Evolutionary conservation across 2,113 vertebrate species (phyloP), one percentile per base, ranked within the genome.

Genomic region (Prunella fulvescens): DNA sequence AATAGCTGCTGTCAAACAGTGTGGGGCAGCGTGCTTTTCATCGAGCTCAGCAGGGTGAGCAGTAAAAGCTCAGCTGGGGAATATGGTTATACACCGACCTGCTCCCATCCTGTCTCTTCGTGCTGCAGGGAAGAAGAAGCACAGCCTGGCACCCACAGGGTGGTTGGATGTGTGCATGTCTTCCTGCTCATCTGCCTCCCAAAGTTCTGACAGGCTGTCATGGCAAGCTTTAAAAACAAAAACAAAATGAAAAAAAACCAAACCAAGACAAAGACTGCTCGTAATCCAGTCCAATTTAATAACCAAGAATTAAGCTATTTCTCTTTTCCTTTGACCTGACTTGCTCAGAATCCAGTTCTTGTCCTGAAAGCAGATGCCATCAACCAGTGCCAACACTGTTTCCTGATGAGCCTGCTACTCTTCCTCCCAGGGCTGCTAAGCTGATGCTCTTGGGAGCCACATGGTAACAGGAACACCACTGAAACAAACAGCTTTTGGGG

Each of bases 1-100:
- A 88, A 88, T 86, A 90, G 57, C 85, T 74, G 81, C 91, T 87
- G 72, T 91, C 79, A 90, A 95, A 44, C 94, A 95, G 69, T 3
- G 24, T 88, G 93, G 91, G 69, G 28, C 61, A 62, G 54, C 14
- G 12, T 37, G 51, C n/a, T 93, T 93, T 94, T 95, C 94, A 86
- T 83, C 9, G 0, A 35, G 45, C 88, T 95, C 92, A 89, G 85
- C 70, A 54, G 86, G 72, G 37, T 47, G 48, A 86, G 67, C 67
- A 61, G 45, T 89, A 95, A 95, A 91, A 88, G 2, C 83, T 85
- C 45, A 22, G 19, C 39, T 45, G 74, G 57, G 26, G 31, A 67
- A 64, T 81, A 33, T 1, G 1, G 26, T 81, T 89, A 24, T n/a
- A 37, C 2, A 4, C 20, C 78, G 82, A 95, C 76, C 88, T 93